Evolutionary conservation across 2,888 invertebrate species (phyloP).

Genomic region (Aethes cnicana): DNA sequence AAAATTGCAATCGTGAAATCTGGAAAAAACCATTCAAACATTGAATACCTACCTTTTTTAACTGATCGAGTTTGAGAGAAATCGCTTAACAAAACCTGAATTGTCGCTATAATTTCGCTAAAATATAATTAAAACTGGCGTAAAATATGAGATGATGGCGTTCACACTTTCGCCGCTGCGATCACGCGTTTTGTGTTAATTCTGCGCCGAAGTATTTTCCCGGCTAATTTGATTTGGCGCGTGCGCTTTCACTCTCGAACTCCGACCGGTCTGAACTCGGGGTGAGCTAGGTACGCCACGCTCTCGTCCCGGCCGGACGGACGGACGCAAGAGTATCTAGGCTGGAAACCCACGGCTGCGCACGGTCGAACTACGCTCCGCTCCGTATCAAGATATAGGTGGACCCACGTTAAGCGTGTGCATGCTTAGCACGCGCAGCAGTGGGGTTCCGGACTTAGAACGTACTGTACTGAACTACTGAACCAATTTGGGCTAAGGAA

Average conservation of each 20-base stretch:
- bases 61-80: constrained; percentile 23
- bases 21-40: constrained; percentile 1
- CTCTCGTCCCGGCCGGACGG: no score
- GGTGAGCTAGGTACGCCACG: no score
- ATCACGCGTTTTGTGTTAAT: constrained; percentile 19
- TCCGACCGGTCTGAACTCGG: constrained; percentile 44
- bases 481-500: constrained; percentile 9
- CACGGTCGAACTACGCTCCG: no score
- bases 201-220: constrained; percentile 28
- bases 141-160: constrained; percentile 18
- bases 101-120: not conserved
- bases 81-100: constrained; percentile 16
- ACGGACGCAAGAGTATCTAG: no score
- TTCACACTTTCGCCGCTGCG: constrained; percentile 24
- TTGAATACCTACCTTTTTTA: constrained; percentile 12
- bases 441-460: not conserved
- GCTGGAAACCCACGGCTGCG: no score
- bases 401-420: no score
- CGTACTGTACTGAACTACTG: no score
- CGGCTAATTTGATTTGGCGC: constrained; percentile 39
- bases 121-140: constrained; percentile 3
- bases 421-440: no score
- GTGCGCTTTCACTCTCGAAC: constrained; percentile 57
- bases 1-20: constrained; percentile 10
- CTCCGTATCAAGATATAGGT: no score